Evolutionary conservation across 1,140 invertebrate species (phyloP), one percentile per base, ranked within the genome.

Genomic region (Drosophila nasuta): DNA sequence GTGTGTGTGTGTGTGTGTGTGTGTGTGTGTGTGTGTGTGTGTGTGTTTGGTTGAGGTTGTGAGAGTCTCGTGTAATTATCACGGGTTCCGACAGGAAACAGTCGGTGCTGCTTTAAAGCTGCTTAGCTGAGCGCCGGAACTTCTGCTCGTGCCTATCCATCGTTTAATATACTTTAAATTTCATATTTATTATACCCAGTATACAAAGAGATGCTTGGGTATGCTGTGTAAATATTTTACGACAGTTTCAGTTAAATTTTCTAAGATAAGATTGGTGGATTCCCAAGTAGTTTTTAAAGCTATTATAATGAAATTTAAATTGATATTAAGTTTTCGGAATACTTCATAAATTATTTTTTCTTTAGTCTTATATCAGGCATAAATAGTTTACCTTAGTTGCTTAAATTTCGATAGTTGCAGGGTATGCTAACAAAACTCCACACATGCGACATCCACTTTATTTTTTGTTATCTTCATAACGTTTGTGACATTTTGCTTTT

Each of bases 121-220:
- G 76, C 75, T 75, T 78, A 81, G 66, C 51, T 25, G 41, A 51
- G 35, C 72, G 17, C 15, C 43, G 62, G 10, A 57, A 54, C n/a
- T 13, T 45, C 11, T 20, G 33, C 70, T 45, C 79, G 82, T 86
- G 82, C 65, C 82, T 57, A 77, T 67, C 58, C 79, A 87, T 76
- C 70, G 75, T 66, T 73, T 73, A 79, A 87, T 75, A 73, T 69
- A 77, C 82, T 82, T 86, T 87, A 79, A 87, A 82, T 82, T 79
- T 67, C 33, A 67, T 73, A 82, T 82, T 77, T 75, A 79, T 64
- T 72, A 75, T 68, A 43, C 68, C 7, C 62, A 15, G 15, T 56
- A 25, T 25, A 6, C n/a, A 25, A 8, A 5, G 7, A 33, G 2
- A 15, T 51, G 25, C 2, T 28, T n/a, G 51, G 51, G 28, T 54